Base-by-base conservation (phyloP, 2,888 invertebrate genomes). In the Brachypalpus laphriformis region DNA sequence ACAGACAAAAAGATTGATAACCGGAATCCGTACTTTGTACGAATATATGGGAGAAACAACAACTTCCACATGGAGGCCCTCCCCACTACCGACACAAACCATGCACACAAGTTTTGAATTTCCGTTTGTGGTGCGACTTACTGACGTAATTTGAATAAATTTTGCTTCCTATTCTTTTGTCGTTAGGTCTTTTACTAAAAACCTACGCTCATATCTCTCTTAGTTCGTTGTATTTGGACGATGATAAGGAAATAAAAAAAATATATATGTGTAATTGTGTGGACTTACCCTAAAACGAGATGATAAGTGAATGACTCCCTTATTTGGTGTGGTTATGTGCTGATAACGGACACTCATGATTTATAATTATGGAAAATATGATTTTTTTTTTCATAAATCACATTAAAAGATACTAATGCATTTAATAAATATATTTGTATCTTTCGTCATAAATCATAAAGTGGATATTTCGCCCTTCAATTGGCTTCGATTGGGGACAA, bases 401-500 rank as follows among this genome's bases (percentile, higher is more conserved):
- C 61, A 18, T 49, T 20, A 6, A 56, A 31, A 78, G 56, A 70
- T 66, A 72, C 56, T 18, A 49, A 42, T 74, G 25, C 66, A 71
- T 77, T 59, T 47, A 8, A 49, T 40, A 72, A 61, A 63, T 83
- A 82, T 40, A 56, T 75, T 61, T 54, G 57, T 71, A 81, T 81
- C 61, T 78, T 81, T 77, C 57, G 42, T 37, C 51, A 82, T 20
- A 66, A 65, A 54, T 77, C 77, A 56, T 70, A 14, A 59, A 57
- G 42, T 57, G 49, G 34, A 74, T 28, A 59, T 75, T 75, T 81
- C 76, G 37, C 82, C 34, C 47, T 88, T 88, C 89, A 88, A 89
- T 89, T 90, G 88, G 89, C 88, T 87, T 89, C 89, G 89, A 89
- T 89, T 89, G 90, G 88, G 87, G 88, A 87, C 90, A 90, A 89